Base-by-base conservation (phyloP, 2,797 vertebrate genomes). In the Cossypha heuglini region DNA sequence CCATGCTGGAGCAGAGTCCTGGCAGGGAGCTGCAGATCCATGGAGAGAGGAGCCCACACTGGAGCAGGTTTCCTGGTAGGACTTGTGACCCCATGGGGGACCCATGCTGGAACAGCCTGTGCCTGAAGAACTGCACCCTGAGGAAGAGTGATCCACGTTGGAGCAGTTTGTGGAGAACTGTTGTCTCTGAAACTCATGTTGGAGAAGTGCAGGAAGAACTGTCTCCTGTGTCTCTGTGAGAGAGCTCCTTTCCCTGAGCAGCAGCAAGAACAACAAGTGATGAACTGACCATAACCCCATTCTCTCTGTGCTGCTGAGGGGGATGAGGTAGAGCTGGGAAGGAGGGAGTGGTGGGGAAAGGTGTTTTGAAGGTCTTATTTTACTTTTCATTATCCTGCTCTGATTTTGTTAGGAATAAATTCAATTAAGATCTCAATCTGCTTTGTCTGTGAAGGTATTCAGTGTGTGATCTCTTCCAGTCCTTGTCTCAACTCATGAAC, bases 41-140 rank as follows among this genome's bases (percentile, higher is more conserved):
- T 8, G 37, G 45, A 37, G 7, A 66, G n/a, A 51, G 13, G 22
- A 59, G 6, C 12, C 12, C 46, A 33, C 6, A 2, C 24, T 20
- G 24, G 6, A 52, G 22, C 38, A 75, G 45, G 7, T 28, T 51
- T 76, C 16, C 19, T 38, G n/a, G 14, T 16, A 28, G 45, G 61
- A 49, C 14, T 51, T n/a, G 22, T 43, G 54, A 38, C 9, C n/a
- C 8, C 5, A 0, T n/a, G 22, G 15, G 19, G 2, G 5, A 38
- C 10, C 4, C 13, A 5, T 0, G 0, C 33, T 52, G 28, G 28
- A 45, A 24, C 19, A 61, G 38, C 5, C 43, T 43, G 16, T 61
- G 45, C 24, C 45, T 52, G 46, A 33, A 52, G 28, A 1, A 16
- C 24, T 67, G 38, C 22, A 19, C 4, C 13, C 24, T 0, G 0